Evolutionary conservation across 1,140 invertebrate genomes (phyloP).

Genomic region (Drosophila ohnishii): DNA sequence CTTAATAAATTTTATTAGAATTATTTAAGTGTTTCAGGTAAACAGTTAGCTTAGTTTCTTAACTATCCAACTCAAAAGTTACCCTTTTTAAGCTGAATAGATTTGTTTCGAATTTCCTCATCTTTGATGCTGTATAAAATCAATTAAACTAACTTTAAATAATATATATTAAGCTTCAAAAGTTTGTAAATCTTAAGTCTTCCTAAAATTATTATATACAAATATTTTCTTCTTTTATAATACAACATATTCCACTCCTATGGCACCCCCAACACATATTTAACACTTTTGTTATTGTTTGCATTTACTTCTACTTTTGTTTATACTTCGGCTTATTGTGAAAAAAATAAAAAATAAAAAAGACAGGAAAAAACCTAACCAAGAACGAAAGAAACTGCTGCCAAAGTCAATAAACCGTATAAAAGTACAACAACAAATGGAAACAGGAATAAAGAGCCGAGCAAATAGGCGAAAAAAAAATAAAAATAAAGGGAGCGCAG

Average conservation of each 20-base stretch:
- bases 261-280: conserved; percentile 28
- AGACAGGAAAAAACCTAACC: conserved; percentile 3
- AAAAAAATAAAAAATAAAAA: conserved; percentile 34
- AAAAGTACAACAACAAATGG: conserved; percentile 54
- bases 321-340: conserved; percentile 64
- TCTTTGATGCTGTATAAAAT: neutral
- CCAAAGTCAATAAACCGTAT: conserved; percentile 75
- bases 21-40: neutral
- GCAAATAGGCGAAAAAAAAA: conserved; percentile 36
- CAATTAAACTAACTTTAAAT: no score
- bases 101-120: no score
- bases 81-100: neutral
- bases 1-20: neutral
- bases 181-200: neutral
- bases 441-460: conserved; percentile 20
- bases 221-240: neutral
- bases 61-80: neutral
- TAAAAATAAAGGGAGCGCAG: conserved; percentile 43
- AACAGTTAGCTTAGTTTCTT: neutral
- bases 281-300: conserved; percentile 62
- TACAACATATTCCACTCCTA: neutral
- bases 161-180: neutral
- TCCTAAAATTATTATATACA: neutral
- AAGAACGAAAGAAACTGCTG: conserved; percentile 29
- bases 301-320: conserved; percentile 66